Evolutionary conservation across 2,113 vertebrate genomes (phyloP), one percentile per base, ranked within the genome.

Genomic region (Ceyx melanurus): DNA sequence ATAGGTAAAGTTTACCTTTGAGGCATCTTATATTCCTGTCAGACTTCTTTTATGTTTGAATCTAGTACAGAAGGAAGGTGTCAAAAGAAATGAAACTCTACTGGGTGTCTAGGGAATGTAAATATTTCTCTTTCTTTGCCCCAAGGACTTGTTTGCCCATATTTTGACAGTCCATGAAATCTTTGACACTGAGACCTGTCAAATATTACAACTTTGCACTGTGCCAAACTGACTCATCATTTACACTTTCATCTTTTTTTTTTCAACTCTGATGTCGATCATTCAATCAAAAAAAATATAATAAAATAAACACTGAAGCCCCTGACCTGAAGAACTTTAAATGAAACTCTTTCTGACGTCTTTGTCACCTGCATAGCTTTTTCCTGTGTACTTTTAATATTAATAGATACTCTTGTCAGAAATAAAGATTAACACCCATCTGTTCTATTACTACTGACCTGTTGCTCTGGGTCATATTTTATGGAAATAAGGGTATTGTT

Each of bases 161-260:
- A 94, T 98, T 98, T 98, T 98, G 98, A 98, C 98, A 98, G 98
- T 97, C 97, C 94, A 96, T 97, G 97, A 98, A 98, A 98, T 96
- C 96, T 98, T 96, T 98, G 98, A 99, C 98, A 98, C 97, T 98
- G 98, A 99, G 97, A 97, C 97, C 98, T 99, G 99, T 98, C 98
- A 98, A 98, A 98, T 97, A 97, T 96, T 97, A 96, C 96, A 97
- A 96, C 97, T 97, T 93, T 98, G 97, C 96, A 94, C 91, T 92
- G 90, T 96, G 96, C 94, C 97, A 97, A 97, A 97, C 93, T 58
- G 89, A 96, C 93, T 96, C 87, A 95, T 97, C 97, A 97, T 95
- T 93, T 96, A 96, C 72, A 96, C 92, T 97, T 94, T 95, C 90
- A 94, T 97, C 95, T 95, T 95, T 94, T 94, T 96, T 94, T 88